A percentile compares a stretch with the other conserved stretches of the same genome.
Evolutionary conservation across 1,140 invertebrate species (phyloP).

Genomic region (Atta cephalotes): DNA sequence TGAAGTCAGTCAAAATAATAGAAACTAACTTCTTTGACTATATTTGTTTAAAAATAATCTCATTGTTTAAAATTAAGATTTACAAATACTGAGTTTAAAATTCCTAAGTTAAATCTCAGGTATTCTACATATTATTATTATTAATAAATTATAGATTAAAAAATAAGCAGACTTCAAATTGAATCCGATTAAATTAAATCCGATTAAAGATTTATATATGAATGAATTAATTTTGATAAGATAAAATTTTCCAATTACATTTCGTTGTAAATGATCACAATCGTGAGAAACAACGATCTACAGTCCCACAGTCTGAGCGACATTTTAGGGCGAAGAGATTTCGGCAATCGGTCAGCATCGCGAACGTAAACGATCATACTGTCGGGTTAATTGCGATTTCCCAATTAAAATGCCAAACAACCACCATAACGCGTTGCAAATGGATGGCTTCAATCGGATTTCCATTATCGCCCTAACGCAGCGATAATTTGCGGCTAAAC

Average conservation of each 20-base stretch:
- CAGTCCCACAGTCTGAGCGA: not conserved
- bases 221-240: not conserved
- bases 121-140: not conserved
- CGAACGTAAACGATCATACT: constrained; percentile 68
- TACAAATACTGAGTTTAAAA: not conserved
- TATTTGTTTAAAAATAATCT: not conserved
- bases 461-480: constrained; percentile 79
- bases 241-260: not conserved
- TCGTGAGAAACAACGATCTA: not conserved
- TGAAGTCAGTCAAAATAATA: not conserved
- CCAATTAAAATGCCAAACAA: constrained; percentile 82
- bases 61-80: not conserved
- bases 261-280: not conserved
- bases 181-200: not conserved
- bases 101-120: not conserved
- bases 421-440: constrained; percentile 74
- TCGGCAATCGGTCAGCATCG: constrained; percentile 29
- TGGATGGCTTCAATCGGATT: constrained; percentile 81
- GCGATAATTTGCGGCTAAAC: constrained; percentile 81
- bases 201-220: not conserved
- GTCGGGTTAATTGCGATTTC: constrained; percentile 80
- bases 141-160: not conserved
- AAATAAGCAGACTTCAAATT: not conserved
- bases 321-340: constrained; percentile 39
- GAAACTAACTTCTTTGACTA: too few relatives aligned